Evolutionary conservation across 2,888 invertebrate species (phyloP).

Genomic region (Xanthia togata): DNA sequence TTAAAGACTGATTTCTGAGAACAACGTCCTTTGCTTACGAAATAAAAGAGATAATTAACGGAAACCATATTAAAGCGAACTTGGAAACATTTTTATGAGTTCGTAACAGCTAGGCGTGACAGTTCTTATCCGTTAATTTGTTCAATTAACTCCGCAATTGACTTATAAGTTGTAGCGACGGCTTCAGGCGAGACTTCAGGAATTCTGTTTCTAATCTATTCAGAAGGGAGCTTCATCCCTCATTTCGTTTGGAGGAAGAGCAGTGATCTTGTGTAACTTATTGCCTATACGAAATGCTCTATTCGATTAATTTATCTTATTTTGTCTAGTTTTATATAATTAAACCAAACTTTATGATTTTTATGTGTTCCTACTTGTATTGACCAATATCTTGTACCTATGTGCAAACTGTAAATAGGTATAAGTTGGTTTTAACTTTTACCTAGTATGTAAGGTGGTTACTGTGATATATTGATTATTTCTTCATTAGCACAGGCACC

Average conservation of each 20-base stretch:
- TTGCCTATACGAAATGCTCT: not conserved
- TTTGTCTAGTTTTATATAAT: not conserved
- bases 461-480: not conserved
- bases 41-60: not conserved
- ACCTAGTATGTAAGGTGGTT: too few species aligned
- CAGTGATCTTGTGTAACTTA: not conserved
- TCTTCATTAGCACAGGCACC: not conserved
- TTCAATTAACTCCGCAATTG: conserved; percentile 34
- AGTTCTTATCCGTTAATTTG: conserved; percentile 25
- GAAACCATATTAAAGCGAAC: not conserved
- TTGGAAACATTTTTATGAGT: conserved; percentile 3
- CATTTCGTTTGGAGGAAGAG: not conserved
- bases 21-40: not conserved
- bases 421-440: too few species aligned
- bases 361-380: not conserved
- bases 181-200: not conserved
- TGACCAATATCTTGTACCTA: not conserved
- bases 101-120: not conserved
- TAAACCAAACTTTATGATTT: not conserved
- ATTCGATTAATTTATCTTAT: not conserved
- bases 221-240: conserved; percentile 5
- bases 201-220: conserved; percentile 23
- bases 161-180: conserved; percentile 36
- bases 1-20: not conserved
- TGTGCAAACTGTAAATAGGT: not conserved